Conservation (phyloP, 2,113 vertebrate species). For the Danio rerio region GRCz12tu NC_133186.1:42482001-42482500, state of each 20-base stretch:
- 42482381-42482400: slow-evolving; percentile 50
- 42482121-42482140: slow-evolving; percentile 55
- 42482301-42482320: slow-evolving; percentile 44
- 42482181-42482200: slow-evolving; percentile 54
- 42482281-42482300: slow-evolving; percentile 45
- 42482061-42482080: slow-evolving; percentile 51
- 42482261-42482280: slow-evolving; percentile 42
- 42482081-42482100: slow-evolving; percentile 57
- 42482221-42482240: slow-evolving; percentile 48
- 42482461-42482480: slow-evolving; percentile 35
- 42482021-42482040: slow-evolving; percentile 40
- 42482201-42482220: slow-evolving; percentile 45
- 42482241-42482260: slow-evolving; percentile 39
- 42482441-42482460: slow-evolving; percentile 53
- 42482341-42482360: slow-evolving; percentile 7
- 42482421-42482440: slow-evolving; percentile 35
- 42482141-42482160: slow-evolving; percentile 61
- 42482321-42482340: slow-evolving; percentile 11
- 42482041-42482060: slow-evolving; percentile 51
- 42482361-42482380: slow-evolving; percentile 48
- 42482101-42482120: slow-evolving; percentile 54
- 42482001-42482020: slow-evolving; percentile 46
- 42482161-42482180: slow-evolving; percentile 50
- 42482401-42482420: slow-evolving; percentile 44
- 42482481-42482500: slow-evolving; percentile 34